phyloP scores from a whole-genome alignment of 2,888 invertebrate species.

The Eupeodes luniger region DNA sequence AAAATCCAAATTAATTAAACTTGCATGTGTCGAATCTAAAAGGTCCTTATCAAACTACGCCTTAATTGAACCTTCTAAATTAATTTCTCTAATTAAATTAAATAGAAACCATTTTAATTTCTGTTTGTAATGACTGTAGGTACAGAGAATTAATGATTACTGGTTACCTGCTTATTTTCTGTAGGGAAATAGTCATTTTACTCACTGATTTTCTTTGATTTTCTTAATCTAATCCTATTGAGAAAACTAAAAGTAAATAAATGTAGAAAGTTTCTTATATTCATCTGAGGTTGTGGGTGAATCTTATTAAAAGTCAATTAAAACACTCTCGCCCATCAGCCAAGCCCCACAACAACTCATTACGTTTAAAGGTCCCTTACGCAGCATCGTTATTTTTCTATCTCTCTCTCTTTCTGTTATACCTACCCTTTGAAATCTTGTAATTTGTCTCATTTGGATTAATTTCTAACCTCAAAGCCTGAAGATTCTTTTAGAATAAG shows the following conservation, averaged over 20 bases:
- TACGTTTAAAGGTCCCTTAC: slow-evolving; percentile 35
- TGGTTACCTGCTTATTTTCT: no score
- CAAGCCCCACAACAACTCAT: slow-evolving; percentile 70
- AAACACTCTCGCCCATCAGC: slow-evolving; percentile 49
- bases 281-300: not conserved
- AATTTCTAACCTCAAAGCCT: slow-evolving; percentile 5
- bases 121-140: no score
- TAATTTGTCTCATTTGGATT: slow-evolving; percentile 40
- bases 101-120: not conserved
- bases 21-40: not conserved
- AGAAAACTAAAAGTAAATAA: not conserved
- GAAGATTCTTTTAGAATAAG: not conserved
- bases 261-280: not conserved
- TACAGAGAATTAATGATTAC: no score
- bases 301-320: slow-evolving; percentile 75
- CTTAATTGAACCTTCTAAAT: not conserved
- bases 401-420: no score
- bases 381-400: not conserved
- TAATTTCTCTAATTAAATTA: not conserved
- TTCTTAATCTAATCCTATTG: not conserved
- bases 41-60: not conserved
- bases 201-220: not conserved
- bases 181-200: not conserved
- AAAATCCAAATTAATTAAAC: not conserved
- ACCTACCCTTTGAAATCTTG: not conserved